A percentile compares a stretch with the other conserved stretches of the same genome.
phyloP scores from a whole-genome alignment of 2,113 vertebrate species.

The Peucedramus taeniatus region DNA sequence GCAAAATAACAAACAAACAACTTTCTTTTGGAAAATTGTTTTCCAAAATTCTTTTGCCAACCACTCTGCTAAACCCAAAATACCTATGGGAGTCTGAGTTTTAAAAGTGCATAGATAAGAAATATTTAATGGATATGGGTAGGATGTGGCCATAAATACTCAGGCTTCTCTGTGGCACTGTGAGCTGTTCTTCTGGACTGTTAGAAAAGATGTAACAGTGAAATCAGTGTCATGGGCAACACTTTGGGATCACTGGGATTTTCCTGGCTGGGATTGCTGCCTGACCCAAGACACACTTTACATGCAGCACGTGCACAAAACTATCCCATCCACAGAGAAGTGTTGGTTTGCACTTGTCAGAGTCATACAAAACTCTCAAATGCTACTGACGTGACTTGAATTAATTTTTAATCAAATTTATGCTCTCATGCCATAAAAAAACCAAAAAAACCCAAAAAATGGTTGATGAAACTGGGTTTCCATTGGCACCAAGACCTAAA shows the following conservation, averaged over 20 bases:
- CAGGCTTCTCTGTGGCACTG: neutral
- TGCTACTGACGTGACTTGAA: neutral
- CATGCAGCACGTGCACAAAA: neutral
- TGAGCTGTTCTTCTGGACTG: neutral
- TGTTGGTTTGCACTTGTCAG: neutral
- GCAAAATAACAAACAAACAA: neutral
- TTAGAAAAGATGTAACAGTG: neutral
- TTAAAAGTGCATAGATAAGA: neutral
- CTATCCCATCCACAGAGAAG: neutral
- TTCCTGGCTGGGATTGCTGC: neutral
- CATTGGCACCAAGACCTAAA: neutral
- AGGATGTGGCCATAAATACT: neutral
- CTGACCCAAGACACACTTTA: neutral
- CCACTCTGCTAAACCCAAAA: neutral
- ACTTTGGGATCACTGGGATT: neutral
- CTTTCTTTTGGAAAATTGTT: neutral
- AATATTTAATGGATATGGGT: neutral
- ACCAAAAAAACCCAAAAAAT: no score
- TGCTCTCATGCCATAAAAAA: neutral
- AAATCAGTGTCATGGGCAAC: neutral
- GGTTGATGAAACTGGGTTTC: slow-evolving; percentile 22
- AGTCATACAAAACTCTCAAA: neutral
- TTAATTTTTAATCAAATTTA: slow-evolving; percentile 15
- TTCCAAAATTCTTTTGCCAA: no score
- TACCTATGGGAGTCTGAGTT: neutral